Base-by-base conservation (phyloP, 2,888 invertebrate species). In the Saturnia japonica region DNA sequence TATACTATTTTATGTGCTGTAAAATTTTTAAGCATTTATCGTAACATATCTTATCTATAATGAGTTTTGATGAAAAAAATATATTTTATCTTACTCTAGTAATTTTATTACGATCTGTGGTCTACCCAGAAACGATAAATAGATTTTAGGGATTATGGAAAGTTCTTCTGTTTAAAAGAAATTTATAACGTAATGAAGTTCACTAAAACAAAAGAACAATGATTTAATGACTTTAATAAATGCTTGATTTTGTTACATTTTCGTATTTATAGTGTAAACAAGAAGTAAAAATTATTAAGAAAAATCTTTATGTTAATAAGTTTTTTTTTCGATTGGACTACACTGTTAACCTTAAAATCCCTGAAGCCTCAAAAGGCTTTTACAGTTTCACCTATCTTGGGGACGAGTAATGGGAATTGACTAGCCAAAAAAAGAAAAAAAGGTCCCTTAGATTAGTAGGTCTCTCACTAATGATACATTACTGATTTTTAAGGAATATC, bases 1-100 rank as follows among this genome's bases (percentile, higher is more conserved):
- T 71, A 71, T 28, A 74, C 74, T 80, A 79, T 78, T 78, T 77
- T 77, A 78, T 75, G 60, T 68, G 67, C 74, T 73, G 71, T 80
- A 77, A 77, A 78, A 74, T 76, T 75, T 64, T 69, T 75, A 68
- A 70, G 66, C 72, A 72, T 72, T 75, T 78, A 75, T 78, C 71
- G 77, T 72, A 69, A 73, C 73, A 71, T n/a, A n/a, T n/a, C n/a
- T n/a, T n/a, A n/a, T 70, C 70, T 70, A 73, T 78, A 77, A 77
- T 76, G 73, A 75, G 74, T 78, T 73, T 72, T 72, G 62, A 67
- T 43, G 73, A 34, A 47, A 54, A 54, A 51, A 0, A 22, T 7
- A 1, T 54, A 47, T 68, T 54, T 67, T 54, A 34, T 34, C 6
- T 57, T 60, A n/a, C 43, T 47, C 12, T 62, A 45, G 22, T 51